These are phyloP conservation scores for Leptinotarsa peninsularis DNA, from an alignment of 2,888 invertebrate species.

Conservation along the genomic window DNA sequence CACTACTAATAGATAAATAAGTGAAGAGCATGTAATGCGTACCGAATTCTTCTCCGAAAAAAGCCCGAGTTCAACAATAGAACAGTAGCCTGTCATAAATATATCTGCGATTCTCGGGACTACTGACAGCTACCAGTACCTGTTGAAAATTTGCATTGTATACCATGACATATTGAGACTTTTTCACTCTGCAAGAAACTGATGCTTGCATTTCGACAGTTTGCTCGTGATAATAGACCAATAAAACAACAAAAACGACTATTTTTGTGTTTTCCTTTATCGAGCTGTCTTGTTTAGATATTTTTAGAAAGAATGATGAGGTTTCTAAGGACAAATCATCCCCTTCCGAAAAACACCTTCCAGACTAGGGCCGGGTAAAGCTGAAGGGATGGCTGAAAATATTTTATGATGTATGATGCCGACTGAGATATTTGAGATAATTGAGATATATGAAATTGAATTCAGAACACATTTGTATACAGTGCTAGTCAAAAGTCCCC, in stretches of 20 bases:
- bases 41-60: constrained; percentile 15
- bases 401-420: not conserved
- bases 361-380: too few relatives aligned
- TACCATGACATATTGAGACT: constrained; percentile 40
- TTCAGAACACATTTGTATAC: too few relatives aligned
- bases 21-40: not conserved
- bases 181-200: constrained; percentile 37
- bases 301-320: constrained; percentile 37
- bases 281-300: constrained; percentile 32
- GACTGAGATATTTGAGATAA: too few relatives aligned
- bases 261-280: constrained; percentile 35
- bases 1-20: constrained; percentile 16
- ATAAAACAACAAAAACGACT: constrained; percentile 37
- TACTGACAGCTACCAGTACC: constrained; percentile 39
- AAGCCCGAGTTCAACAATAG: constrained; percentile 11
- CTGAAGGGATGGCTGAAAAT: not conserved
- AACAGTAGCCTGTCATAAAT: constrained; percentile 16
- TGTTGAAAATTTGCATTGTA: constrained; percentile 31
- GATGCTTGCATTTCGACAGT: constrained; percentile 36
- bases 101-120: constrained; percentile 10
- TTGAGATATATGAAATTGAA: too few relatives aligned
- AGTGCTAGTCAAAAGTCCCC: too few relatives aligned
- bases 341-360: constrained; percentile 23
- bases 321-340: constrained; percentile 35
- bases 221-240: constrained; percentile 38